A percentile compares a stretch with the other conserved stretches of the same genome.
Conservation (phyloP, 2,797 vertebrate species). For the Halcyon chelicuti region DNA sequence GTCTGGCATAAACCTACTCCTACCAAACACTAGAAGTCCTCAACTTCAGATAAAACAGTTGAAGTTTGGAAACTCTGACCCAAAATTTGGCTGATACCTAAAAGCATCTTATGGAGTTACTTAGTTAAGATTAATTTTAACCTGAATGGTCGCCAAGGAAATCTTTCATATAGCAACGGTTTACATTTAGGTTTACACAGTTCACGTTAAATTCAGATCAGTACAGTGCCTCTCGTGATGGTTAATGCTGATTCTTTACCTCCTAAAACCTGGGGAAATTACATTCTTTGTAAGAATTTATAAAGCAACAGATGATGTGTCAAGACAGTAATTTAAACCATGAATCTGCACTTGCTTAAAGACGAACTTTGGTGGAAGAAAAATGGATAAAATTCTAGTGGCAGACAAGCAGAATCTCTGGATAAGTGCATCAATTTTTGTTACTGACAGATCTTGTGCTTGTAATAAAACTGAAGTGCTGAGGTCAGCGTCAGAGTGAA, state of each 20-base stretch:
- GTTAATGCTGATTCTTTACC: neutral
- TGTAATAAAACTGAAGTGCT: constrained; percentile 69
- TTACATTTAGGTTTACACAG: neutral
- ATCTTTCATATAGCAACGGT: neutral
- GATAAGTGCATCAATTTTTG: constrained; percentile 73
- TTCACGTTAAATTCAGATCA: neutral
- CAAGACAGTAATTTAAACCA: constrained; percentile 69
- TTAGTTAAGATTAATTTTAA: neutral
- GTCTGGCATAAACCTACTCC: neutral
- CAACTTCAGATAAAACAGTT: neutral
- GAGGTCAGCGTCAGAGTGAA: constrained; percentile 72
- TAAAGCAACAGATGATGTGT: constrained; percentile 69
- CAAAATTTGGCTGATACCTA: neutral
- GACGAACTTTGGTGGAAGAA: constrained; percentile 75
- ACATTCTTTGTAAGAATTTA: constrained; percentile 21
- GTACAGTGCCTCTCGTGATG: neutral
- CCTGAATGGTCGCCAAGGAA: neutral
- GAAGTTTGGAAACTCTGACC: neutral
- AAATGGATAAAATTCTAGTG: constrained; percentile 70
- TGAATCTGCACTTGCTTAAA: constrained; percentile 73
- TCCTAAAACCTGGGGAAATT: constrained; percentile 7
- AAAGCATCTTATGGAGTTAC: neutral
- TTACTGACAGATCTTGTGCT: constrained; percentile 61
- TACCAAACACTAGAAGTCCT: neutral
- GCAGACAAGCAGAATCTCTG: constrained; percentile 57